These are phyloP conservation scores for Enteromius fasciolatus DNA, from an alignment of 2,797 vertebrate species.

Conservation along the genomic window DNA sequence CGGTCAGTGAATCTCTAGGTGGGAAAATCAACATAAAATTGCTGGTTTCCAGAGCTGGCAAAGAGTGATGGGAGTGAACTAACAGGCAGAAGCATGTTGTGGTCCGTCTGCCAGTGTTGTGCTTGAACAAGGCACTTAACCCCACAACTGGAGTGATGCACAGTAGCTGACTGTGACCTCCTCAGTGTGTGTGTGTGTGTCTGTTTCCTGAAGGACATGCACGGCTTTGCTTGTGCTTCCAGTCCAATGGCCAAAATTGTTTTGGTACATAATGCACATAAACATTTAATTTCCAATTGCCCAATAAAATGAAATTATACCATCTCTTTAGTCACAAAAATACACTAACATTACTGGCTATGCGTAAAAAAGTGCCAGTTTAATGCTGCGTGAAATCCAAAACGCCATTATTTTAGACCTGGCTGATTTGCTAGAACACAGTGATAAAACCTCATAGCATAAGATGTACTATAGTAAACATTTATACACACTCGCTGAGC, in stretches of 20 bases:
- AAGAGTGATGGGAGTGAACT: background rate
- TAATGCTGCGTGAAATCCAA: slow-evolving; percentile 27
- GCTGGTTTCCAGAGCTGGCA: slow-evolving; percentile 11
- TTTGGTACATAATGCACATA: slow-evolving; percentile 15
- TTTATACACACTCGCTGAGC: slow-evolving; percentile 20
- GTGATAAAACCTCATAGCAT: background rate
- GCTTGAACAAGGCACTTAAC: slow-evolving; percentile 35
- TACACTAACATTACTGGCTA: background rate
- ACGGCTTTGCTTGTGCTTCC: slow-evolving; percentile 5
- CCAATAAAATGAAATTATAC: background rate
- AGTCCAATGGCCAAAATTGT: background rate
- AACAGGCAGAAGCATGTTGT: slow-evolving; percentile 7
- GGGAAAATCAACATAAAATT: slow-evolving; percentile 21
- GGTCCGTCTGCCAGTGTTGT: slow-evolving; percentile 17
- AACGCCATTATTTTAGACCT: slow-evolving; percentile 34
- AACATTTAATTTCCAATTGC: background rate
- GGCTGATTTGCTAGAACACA: slow-evolving; percentile 17
- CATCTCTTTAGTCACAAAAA: background rate
- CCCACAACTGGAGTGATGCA: background rate
- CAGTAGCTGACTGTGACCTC: background rate
- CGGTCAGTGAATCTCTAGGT: background rate
- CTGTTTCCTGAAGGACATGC: slow-evolving; percentile 10
- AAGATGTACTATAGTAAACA: background rate
- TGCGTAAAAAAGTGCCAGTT: background rate
- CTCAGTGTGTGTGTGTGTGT: slow-evolving; percentile 4